Base-by-base conservation (phyloP, 2,888 invertebrate genomes). In the Cosmia pyralina region DNA sequence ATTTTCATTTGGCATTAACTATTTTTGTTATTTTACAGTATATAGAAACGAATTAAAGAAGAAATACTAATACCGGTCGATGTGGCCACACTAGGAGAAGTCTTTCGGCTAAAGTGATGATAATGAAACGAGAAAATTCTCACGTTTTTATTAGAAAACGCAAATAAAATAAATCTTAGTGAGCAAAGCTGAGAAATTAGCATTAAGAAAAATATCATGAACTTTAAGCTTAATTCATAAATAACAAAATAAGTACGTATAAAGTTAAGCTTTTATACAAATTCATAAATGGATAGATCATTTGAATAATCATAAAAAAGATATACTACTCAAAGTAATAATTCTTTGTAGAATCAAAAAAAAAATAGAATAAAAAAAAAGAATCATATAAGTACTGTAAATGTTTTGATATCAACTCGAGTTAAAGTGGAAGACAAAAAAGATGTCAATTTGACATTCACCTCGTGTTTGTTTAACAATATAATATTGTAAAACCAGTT, bases 301-400 rank as follows among this genome's bases (percentile, higher is more conserved):
- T 77, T 77, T 67, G 57, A 72, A 77, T 67, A 55, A 38, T 46
- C 58, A 58, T 72, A 58, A 50, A 67, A 50, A 53, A 58, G 38
- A 72, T 67, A 52, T 22, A 72, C 52, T 41, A 64, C n/a, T 58
- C 6, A 67, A 79, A 66, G 52, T 22, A 57, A 44, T 41, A 19
- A 63, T 72, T 2, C 28, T n/a, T n/a, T n/a, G n/a, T n/a, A n/a
- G n/a, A n/a, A n/a, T n/a, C n/a, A n/a, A n/a, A n/a, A n/a, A n/a
- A n/a, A n/a, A n/a, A n/a, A n/a, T n/a, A n/a, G n/a, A n/a, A n/a
- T n/a, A n/a, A n/a, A n/a, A n/a, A n/a, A n/a, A 28, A 28, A 28
- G 28, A 71, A 22, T 64, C 44, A 46, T 28, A 28, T 28, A n/a
- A n/a, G n/a, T 34, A 1, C 13, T 44, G 19, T 46, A 28, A 52